Percentiles rank a stretch among this genome's conserved stretches.
Conservation (phyloP, 1,140 invertebrate genomes). For the Saccostrea glomerata region DNA sequence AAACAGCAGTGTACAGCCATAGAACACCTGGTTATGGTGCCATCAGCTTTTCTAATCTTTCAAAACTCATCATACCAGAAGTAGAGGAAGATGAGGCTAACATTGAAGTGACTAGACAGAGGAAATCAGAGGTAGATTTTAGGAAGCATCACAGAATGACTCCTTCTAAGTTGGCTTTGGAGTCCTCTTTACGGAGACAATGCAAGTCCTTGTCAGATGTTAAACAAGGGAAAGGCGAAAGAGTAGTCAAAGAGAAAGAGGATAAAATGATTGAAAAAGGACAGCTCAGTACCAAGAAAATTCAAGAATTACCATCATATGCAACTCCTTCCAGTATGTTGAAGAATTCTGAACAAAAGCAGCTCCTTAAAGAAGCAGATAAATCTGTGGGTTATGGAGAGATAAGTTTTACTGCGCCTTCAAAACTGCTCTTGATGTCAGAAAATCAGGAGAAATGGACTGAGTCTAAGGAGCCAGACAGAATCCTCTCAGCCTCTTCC, state of each 20-base stretch:
- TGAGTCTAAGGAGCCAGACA: background rate
- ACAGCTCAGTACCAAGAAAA: background rate
- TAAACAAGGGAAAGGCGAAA: background rate
- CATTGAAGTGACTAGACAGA: background rate
- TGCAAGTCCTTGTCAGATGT: background rate
- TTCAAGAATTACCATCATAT: background rate
- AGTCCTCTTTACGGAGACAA: background rate
- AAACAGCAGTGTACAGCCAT: background rate
- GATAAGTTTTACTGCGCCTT: background rate
- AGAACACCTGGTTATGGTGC: slow-evolving; percentile 9
- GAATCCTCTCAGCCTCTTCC: no score
- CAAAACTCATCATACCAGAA: background rate
- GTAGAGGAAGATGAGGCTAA: slow-evolving; percentile 14
- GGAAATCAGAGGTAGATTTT: background rate
- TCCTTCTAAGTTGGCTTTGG: background rate
- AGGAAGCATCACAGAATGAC: background rate
- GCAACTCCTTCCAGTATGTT: background rate
- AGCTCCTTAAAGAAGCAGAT: background rate
- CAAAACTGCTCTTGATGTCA: background rate
- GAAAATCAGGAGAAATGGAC: background rate
- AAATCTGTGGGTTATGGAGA: background rate
- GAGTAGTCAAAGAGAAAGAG: no score
- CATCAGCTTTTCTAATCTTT: background rate
- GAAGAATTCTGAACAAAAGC: background rate
- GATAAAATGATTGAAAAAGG: background rate